A percentile compares a stretch with the other conserved stretches of the same genome.
These are phyloP conservation scores for Myanophis thanlyinensis DNA, from an alignment of 2,113 vertebrate genomes.

Conservation along the genomic window DNA sequence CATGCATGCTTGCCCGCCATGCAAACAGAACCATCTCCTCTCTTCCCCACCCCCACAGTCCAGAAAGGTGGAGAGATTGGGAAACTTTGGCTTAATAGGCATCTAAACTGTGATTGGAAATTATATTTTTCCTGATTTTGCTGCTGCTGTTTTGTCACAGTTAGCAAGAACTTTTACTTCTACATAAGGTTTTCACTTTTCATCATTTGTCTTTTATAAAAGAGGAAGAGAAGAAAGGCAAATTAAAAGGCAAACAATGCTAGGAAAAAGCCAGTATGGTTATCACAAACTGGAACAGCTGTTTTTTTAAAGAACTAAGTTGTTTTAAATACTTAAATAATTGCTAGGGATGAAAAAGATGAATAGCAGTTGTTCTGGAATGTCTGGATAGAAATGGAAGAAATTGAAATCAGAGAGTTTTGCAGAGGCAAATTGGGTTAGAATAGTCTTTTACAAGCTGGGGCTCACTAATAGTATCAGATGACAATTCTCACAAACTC, in stretches of 20 bases:
- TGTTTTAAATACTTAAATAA: not conserved
- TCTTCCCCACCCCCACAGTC: fast-evolving
- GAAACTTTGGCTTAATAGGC: constrained; percentile 16
- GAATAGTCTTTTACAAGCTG: not conserved
- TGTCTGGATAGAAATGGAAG: not conserved
- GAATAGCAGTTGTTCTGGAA: not conserved
- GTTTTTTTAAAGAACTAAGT: not conserved
- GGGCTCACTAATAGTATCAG: not conserved
- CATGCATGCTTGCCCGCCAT: no score
- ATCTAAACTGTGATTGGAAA: not conserved
- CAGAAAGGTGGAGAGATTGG: not conserved
- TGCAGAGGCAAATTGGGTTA: not conserved
- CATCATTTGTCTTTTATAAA: not conserved
- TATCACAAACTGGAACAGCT: not conserved
- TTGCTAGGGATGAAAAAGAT: not conserved
- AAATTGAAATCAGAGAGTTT: not conserved
- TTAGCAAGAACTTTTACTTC: not conserved
- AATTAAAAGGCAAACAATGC: not conserved
- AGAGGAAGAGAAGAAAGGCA: not conserved
- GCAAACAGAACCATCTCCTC: not conserved
- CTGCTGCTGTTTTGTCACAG: not conserved
- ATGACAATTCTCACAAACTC: not conserved
- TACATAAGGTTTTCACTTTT: constrained; percentile 7
- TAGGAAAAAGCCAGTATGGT: not conserved
- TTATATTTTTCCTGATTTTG: constrained; percentile 10